Base-by-base conservation (phyloP, 2,797 vertebrate species). In the Octomys mimax region DNA sequence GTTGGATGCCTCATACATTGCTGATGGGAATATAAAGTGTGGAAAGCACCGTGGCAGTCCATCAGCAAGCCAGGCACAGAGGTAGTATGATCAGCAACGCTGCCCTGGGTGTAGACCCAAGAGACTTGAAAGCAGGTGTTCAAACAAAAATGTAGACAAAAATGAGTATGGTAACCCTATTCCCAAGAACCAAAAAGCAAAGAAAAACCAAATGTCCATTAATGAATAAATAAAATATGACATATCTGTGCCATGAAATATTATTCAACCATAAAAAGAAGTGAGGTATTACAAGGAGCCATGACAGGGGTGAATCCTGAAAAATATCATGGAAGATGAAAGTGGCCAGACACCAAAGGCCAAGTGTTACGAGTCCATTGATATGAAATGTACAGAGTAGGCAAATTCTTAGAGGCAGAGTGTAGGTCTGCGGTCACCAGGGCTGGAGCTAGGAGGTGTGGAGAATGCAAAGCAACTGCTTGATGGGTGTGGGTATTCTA, bases 231-330 rank as follows among this genome's bases (percentile, higher is more conserved):
- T 28, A 79, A 49, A 83, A 39, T 11, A 52, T 8, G 22, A 54
- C 46, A 0, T 26, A 61, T 19, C 14, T 16, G 7, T 4, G 6
- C 61, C 9, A 6, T 6, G 7, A 31, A 62, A 24, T 68, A 75
- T 70, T 36, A 36, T 39, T 54, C 31, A 14, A 22, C 26, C 85
- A 2, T 11, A 10, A 33, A 75, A 85, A 89, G 12, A 46, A 75
- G 21, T 2, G 71, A 49, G 46, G 6, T 10, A 3, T 14, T 42
- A 10, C 64, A 13, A 36, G 0, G 1, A 0, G 2, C 31, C 2
- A 36, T 26, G 19, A 2, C 31, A 1, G 4, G 31, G 52, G 13
- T 18, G 26, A 52, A 49, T 24, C 66, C 33, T 61, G 87, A 22
- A 31, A 42, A 52, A 68, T 31, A 13, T n/a, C 2, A 4, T 3